Evolutionary conservation across 2,113 vertebrate species (phyloP).

Genomic region (Nipponia nippon): DNA sequence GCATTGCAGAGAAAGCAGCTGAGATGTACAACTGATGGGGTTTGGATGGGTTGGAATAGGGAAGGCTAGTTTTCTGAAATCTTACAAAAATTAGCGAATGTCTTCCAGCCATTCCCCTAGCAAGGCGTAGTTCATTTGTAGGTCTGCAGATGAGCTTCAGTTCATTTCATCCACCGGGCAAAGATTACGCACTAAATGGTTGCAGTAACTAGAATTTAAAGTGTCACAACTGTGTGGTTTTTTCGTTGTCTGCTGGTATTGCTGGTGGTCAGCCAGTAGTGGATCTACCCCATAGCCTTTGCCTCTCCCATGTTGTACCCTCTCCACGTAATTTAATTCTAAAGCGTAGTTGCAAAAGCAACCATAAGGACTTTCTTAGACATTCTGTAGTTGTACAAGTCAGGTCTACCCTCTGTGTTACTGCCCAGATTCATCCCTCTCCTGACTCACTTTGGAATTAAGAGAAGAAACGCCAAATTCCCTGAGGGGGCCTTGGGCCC

Average conservation of each 20-base stretch:
- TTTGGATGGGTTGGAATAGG: neutral
- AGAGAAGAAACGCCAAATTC: neutral
- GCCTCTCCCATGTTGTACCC: neutral
- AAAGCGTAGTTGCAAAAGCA: neutral
- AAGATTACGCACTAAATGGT: neutral
- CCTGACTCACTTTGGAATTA: neutral
- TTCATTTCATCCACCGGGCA: neutral
- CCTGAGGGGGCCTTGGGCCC: neutral
- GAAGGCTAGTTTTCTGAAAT: neutral
- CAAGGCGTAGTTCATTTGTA: neutral
- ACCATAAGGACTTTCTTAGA: neutral
- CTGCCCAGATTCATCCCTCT: neutral
- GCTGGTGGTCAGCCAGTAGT: neutral
- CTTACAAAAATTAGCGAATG: neutral
- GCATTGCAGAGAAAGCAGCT: neutral
- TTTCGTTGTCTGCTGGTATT: neutral
- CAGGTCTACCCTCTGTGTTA: neutral
- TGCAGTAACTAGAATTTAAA: neutral
- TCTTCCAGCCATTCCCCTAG: neutral
- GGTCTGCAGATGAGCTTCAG: neutral
- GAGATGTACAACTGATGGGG: neutral
- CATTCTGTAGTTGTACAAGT: neutral
- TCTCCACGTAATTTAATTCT: neutral
- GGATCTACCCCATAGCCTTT: neutral
- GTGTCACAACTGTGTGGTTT: neutral